These are phyloP conservation scores for Actinemys pallida DNA, from an alignment of 2,113 vertebrate genomes.

Conservation along the genomic window DNA sequence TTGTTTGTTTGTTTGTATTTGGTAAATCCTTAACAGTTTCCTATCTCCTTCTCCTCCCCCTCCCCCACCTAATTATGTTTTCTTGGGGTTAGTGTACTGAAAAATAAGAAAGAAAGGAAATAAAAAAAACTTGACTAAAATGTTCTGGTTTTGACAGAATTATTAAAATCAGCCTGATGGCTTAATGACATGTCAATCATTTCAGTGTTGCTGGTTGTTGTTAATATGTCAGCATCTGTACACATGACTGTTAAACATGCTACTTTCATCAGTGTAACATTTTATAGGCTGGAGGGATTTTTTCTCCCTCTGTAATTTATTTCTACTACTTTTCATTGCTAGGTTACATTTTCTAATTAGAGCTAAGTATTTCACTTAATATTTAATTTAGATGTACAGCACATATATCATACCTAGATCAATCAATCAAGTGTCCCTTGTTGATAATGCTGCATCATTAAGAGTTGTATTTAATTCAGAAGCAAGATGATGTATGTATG, in stretches of 20 bases:
- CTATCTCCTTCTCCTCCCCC: background rate
- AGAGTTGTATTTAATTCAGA: slow-evolving; percentile 70
- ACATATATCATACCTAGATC: slow-evolving; percentile 72
- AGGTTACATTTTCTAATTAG: slow-evolving; percentile 68
- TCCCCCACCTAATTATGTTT: slow-evolving; percentile 38
- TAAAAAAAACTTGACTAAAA: slow-evolving; percentile 5
- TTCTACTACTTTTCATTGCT: slow-evolving; percentile 65
- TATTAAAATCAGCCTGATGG: slow-evolving; percentile 62
- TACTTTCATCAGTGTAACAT: background rate
- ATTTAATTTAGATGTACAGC: slow-evolving; percentile 74
- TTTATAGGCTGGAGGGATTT: slow-evolving; percentile 10
- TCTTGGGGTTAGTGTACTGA: background rate
- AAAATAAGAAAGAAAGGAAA: slow-evolving; percentile 26
- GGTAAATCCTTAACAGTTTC: background rate
- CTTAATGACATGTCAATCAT: slow-evolving; percentile 69
- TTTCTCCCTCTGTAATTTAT: slow-evolving; percentile 33
- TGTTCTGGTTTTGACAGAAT: slow-evolving; percentile 28
- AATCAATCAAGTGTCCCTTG: slow-evolving; percentile 77
- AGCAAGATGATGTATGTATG: slow-evolving; percentile 11
- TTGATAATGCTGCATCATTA: slow-evolving; percentile 72
- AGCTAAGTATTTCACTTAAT: slow-evolving; percentile 72
- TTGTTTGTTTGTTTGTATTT: background rate
- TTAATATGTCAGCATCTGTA: slow-evolving; percentile 59
- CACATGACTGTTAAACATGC: slow-evolving; percentile 10
- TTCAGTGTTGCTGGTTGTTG: slow-evolving; percentile 60